Base-by-base conservation (phyloP, 1,140 invertebrate genomes). In the Tetramorium simillimum region DNA sequence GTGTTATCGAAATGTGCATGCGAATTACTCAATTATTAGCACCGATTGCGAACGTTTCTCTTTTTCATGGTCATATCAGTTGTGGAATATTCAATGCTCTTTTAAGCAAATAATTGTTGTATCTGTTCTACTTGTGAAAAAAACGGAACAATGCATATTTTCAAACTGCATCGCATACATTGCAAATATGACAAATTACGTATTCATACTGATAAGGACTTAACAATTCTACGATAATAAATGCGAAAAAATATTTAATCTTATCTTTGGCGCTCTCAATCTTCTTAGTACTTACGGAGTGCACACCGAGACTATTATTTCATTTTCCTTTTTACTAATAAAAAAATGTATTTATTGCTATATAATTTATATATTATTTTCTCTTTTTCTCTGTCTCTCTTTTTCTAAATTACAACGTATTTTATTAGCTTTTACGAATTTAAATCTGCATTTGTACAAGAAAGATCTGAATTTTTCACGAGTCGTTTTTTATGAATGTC, bases 191-290 rank as follows among this genome's bases (percentile, higher is more conserved):
- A 24, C 9, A 12, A 51, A 81, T 70, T 81, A 81, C 14, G 63
- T 81, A 81, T 81, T 81, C 78, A 81, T 70, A 72, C 65, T 72
- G 78, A 81, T 81, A 81, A 81, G 78, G 16, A 33, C 4, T 28
- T 56, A 49, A 72, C 65, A 43, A 56, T 72, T 53, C 40, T 56
- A 72, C 14, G 65, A 72, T 46, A 81, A 81, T 81, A 81, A 56
- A 56, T 70, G 78, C 65, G 65, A 58, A 56, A 43, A 56, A 56
- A 81, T 81, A 81, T 81, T 81, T 81, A 56, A 81, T 72, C 78
- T 81, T 81, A 81, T 81, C 63, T 37, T 70, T 14, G 16, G 24
- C 33, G 33, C 3, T 33, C 63, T 56, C 4, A 33, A 81, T 53
- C 21, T n/a, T 40, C 21, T 69, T 12, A 63, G 14, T 80, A 67